These are phyloP conservation scores for Drosophila quasianomalipes DNA, from an alignment of 2,888 invertebrate genomes.

Conservation along the genomic window DNA sequence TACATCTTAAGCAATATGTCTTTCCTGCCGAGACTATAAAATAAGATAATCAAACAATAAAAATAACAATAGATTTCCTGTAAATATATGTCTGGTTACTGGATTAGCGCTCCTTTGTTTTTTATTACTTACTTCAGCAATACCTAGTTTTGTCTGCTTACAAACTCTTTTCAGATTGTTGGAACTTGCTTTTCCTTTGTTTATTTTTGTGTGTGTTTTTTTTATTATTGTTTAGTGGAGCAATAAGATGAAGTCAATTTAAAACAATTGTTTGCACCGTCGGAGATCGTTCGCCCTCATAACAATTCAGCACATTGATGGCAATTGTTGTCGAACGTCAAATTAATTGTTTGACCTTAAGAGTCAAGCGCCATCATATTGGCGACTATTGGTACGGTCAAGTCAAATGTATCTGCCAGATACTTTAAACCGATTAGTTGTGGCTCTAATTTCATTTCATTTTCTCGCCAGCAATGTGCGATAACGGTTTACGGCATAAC, in stretches of 20 bases:
- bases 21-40: no score
- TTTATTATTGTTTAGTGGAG: constrained; percentile 16
- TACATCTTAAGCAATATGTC: no score
- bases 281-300: constrained; percentile 57
- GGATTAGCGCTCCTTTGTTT: background rate
- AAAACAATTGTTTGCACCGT: constrained; percentile 46
- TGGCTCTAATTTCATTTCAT: constrained; percentile 52
- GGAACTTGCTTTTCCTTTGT: constrained; percentile 45
- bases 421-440: constrained; percentile 70
- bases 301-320: constrained; percentile 19
- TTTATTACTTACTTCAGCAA: background rate
- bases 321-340: constrained; percentile 19
- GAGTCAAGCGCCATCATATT: constrained; percentile 39
- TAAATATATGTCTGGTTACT: background rate
- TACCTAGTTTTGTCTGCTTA: constrained; percentile 4
- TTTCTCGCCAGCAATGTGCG: constrained; percentile 46
- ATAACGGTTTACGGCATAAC: constrained; percentile 54
- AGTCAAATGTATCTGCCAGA: constrained; percentile 37
- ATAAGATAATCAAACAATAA: background rate
- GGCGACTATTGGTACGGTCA: constrained; percentile 23
- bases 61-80: background rate
- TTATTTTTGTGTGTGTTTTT: background rate
- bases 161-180: constrained; percentile 19
- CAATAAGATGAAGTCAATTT: constrained; percentile 28
- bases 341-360: constrained; percentile 72